Evolutionary conservation across 2,888 invertebrate genomes (phyloP).

Genomic region (Sclerodermus sp.): DNA sequence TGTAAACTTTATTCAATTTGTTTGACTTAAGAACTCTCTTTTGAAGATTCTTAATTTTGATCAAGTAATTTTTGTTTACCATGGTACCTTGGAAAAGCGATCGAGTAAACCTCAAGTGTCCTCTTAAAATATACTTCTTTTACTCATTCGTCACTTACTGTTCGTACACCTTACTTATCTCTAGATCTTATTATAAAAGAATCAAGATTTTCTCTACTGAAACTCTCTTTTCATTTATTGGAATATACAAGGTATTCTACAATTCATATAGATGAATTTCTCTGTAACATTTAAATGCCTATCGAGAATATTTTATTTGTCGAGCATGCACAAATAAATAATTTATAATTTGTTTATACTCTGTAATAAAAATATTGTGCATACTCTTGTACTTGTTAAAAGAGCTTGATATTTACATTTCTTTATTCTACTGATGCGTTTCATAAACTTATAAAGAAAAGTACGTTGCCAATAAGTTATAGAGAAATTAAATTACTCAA

Average conservation of each 20-base stretch:
- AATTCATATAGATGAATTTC: neutral
- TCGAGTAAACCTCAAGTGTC: too few relatives aligned
- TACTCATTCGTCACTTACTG: too few relatives aligned
- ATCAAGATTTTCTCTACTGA: too few relatives aligned
- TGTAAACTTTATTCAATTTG: neutral
- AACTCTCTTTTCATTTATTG: too few relatives aligned
- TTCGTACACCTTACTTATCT: too few relatives aligned
- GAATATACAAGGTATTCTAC: too few relatives aligned
- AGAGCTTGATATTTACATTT: neutral
- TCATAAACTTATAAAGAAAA: slow-evolving; percentile 1
- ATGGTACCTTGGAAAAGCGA: too few relatives aligned
- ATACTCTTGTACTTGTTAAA: neutral
- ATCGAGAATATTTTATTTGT: neutral
- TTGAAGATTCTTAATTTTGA: too few relatives aligned
- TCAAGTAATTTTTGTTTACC: too few relatives aligned
- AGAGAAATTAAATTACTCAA: neutral
- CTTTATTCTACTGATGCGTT: too few relatives aligned
- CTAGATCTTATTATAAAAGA: too few relatives aligned
- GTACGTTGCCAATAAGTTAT: slow-evolving; percentile 9
- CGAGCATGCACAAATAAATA: slow-evolving; percentile 17
- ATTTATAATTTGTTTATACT: slow-evolving; percentile 5
- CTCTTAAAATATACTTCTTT: too few relatives aligned
- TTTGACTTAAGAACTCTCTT: neutral
- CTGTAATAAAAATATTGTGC: neutral
- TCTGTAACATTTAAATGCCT: neutral